Conservation (phyloP, 2,797 vertebrate species). For the Molossus alvarezi region DNA sequence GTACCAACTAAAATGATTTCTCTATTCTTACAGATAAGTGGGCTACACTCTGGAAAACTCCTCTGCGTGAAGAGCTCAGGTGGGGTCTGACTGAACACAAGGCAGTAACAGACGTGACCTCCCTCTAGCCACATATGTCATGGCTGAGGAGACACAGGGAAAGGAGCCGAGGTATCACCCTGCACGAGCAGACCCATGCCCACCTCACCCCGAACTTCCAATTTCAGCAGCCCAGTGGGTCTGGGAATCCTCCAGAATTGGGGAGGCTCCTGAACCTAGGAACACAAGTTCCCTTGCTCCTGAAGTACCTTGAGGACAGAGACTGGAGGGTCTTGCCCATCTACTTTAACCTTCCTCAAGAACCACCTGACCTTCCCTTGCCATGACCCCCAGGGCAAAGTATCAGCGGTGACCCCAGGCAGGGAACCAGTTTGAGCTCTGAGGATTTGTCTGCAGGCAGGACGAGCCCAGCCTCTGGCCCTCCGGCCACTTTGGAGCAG, state of each 20-base stretch:
- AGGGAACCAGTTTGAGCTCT: not conserved
- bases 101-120: not conserved
- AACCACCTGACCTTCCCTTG: not conserved
- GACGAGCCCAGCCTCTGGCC: not conserved
- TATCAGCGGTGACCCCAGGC: not conserved
- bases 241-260: not conserved
- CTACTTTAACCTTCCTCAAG: not conserved
- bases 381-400: not conserved
- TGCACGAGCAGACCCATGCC: not conserved
- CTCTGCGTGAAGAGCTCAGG: not conserved
- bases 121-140: rapidly evolving
- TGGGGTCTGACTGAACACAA: not conserved
- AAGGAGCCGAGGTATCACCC: not conserved
- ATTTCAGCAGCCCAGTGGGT: not conserved
- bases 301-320: not conserved
- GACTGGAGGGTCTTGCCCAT: not conserved
- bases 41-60: not conserved
- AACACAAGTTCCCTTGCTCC: not conserved
- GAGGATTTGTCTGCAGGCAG: rapidly evolving
- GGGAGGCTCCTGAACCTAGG: not conserved
- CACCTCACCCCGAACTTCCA: not conserved
- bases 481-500: not conserved
- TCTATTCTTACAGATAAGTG: not conserved
- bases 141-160: not conserved
- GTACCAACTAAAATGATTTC: not conserved